These are phyloP conservation scores for Frankliniella intonsa DNA, from an alignment of 2,888 invertebrate species.

Conservation along the genomic window DNA sequence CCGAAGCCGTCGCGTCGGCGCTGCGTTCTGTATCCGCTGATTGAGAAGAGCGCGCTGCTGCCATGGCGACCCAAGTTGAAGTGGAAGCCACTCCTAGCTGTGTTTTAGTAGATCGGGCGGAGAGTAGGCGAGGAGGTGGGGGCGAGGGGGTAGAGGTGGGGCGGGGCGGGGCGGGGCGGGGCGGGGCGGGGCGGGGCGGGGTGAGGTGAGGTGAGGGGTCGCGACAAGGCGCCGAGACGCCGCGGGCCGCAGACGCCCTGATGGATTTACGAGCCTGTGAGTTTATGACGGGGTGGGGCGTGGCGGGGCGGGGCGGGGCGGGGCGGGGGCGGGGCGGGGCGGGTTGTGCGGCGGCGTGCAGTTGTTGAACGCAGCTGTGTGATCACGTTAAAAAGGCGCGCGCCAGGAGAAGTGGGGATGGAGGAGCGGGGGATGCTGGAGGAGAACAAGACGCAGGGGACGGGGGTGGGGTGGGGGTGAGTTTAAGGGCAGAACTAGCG, in stretches of 20 bases:
- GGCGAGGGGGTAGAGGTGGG: not conserved
- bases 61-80: too few species aligned
- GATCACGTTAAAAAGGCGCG: constrained; percentile 4
- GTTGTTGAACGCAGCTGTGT: constrained; percentile 6
- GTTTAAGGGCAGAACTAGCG: not conserved
- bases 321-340: not conserved
- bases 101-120: too few species aligned
- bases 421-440: too few species aligned
- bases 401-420: not conserved
- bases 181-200: not conserved
- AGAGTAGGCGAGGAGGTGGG: not conserved
- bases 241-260: not conserved
- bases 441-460: too few species aligned
- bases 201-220: not conserved
- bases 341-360: not conserved
- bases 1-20: not conserved
- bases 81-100: too few species aligned
- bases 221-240: not conserved
- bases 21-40: not conserved
- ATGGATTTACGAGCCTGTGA: not conserved
- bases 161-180: not conserved
- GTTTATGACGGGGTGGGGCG: not conserved
- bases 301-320: not conserved
- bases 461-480: too few species aligned
- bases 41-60: too few species aligned